Percentiles rank a stretch among this genome's conserved stretches.
phyloP scores from a whole-genome alignment of 92 coral and sea anemone genomes.

The Parazoanthus atlanticus region DNA sequence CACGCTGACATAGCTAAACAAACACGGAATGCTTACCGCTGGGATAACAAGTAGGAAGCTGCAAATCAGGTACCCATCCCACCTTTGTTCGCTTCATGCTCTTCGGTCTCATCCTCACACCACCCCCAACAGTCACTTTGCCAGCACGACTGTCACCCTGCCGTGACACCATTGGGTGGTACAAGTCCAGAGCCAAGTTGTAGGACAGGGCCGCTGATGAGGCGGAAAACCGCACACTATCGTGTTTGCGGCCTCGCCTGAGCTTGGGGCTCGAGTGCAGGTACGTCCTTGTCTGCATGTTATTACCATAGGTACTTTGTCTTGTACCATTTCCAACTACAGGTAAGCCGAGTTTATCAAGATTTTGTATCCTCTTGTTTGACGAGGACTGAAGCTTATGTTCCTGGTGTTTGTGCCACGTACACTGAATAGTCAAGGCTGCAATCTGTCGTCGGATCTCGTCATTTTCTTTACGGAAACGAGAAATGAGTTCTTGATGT shows the following conservation, averaged over 20 bases:
- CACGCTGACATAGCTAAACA: neutral
- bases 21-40: constrained; percentile 1
- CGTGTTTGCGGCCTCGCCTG: constrained; percentile 21
- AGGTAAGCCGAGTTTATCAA: neutral
- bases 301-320: constrained; percentile 4
- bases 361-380: constrained; percentile 36
- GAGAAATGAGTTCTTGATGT: constrained; percentile 47
- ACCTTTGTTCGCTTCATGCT: constrained; percentile 57
- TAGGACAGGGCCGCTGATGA: constrained; percentile 76
- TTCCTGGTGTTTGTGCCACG: constrained; percentile 70
- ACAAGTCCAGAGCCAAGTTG: constrained; percentile 79
- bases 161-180: constrained; percentile 87
- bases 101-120: constrained; percentile 73
- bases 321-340: neutral
- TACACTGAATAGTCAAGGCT: constrained; percentile 76
- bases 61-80: constrained; percentile 26
- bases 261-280: constrained; percentile 36
- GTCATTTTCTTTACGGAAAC: constrained; percentile 66
- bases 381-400: constrained; percentile 38
- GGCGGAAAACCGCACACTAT: constrained; percentile 27
- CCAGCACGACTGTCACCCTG: constrained; percentile 73
- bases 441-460: constrained; percentile 77
- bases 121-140: constrained; percentile 57
- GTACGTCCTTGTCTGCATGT: constrained; percentile 7
- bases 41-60: neutral